Evolutionary conservation across 2,797 vertebrate genomes (phyloP), one percentile per base, ranked within the genome.

Genomic region (Spondyliosoma cantharus): DNA sequence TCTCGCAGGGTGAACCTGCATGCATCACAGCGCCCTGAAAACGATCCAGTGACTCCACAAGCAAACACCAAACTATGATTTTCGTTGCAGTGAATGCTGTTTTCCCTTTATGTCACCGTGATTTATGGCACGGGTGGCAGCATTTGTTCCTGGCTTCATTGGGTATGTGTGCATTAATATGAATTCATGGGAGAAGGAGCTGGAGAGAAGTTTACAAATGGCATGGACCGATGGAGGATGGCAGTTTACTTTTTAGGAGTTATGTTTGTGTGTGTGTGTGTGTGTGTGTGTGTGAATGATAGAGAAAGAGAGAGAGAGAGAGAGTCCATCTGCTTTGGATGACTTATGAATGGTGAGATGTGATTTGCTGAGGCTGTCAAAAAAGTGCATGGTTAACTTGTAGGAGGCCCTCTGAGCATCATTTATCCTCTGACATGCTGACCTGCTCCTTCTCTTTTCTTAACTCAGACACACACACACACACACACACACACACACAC

Each of bases 41-140:
- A 82, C 17, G 54, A 78, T 79, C 78, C 53, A 56, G 42, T 45
- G 65, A 77, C 60, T 54, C 82, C 66, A 74, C 15, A 58, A 76
- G 68, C 73, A 84, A 79, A 87, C 25, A 46, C 29, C 74, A 60
- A 78, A 84, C 75, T 72, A 45, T 66, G 77, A 73, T 71, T 86
- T 86, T 65, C 71, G 50, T 79, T 48, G 20, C 45, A 42, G 59
- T 29, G 37, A 79, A 81, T 73, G 50, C 74, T 20, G 49, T 85
- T 90, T 73, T 74, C 46, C 71, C 14, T 74, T 42, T 2, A 27
- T 82, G 87, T 84, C 86, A 87, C 65, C 16, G 19, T 90, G 91
- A 93, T 87, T 93, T 92, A 90, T 92, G 80, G 71, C 80, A 80
- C 17, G 53, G 60, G 74, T 78, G 82, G 79, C 80, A 72, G 80